These are phyloP conservation scores for Danio jaintianensis DNA, from an alignment of 2,797 vertebrate genomes.

Conservation along the genomic window DNA sequence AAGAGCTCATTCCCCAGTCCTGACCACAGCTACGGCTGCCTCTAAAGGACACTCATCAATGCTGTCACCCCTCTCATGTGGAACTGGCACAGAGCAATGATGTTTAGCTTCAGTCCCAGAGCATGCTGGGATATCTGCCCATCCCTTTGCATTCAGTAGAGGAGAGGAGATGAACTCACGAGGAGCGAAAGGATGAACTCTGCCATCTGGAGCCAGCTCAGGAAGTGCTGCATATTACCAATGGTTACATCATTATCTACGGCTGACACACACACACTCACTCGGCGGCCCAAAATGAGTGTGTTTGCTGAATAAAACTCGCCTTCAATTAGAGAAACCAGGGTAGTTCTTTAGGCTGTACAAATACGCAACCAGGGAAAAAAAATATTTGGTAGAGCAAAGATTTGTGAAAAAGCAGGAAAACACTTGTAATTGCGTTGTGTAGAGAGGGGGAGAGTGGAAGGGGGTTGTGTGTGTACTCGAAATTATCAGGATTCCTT, in stretches of 20 bases:
- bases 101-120: constrained; percentile 34
- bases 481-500: constrained; percentile 18
- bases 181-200: constrained; percentile 3
- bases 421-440: constrained; percentile 44
- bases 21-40: constrained; percentile 3
- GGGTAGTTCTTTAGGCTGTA: constrained; percentile 35
- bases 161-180: constrained; percentile 10
- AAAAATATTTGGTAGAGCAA: constrained; percentile 14
- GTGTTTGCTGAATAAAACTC: constrained; percentile 43
- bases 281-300: not conserved
- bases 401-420: constrained; percentile 1
- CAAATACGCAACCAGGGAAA: constrained; percentile 30
- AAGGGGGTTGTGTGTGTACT: constrained; percentile 28
- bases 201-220: constrained; percentile 34
- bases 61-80: constrained; percentile 39
- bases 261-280: not conserved
- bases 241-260: constrained; percentile 43
- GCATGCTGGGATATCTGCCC: constrained; percentile 1
- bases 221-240: constrained; percentile 47
- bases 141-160: not conserved
- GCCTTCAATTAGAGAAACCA: constrained; percentile 36
- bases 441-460: no score
- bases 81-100: constrained; percentile 36
- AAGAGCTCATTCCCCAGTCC: constrained; percentile 44
- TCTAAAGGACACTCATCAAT: constrained; percentile 32